A percentile compares a stretch with the other conserved stretches of the same genome.
Evolutionary conservation across 2,113 vertebrate species (phyloP).

Genomic region (Nesogale talazaci): DNA sequence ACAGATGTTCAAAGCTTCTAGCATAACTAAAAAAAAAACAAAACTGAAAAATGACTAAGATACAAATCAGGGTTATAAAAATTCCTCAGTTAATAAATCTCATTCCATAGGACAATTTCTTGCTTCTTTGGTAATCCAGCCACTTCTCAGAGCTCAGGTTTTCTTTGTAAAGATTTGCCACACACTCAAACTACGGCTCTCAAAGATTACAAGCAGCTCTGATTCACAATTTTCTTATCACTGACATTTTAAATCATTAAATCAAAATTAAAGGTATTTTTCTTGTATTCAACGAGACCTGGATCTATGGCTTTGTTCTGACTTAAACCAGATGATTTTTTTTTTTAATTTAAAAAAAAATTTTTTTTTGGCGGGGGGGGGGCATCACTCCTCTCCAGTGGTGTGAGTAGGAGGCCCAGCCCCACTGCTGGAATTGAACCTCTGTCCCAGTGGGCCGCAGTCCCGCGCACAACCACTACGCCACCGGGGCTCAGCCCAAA

Average conservation of each 20-base stretch:
- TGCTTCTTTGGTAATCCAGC: slow-evolving; percentile 11
- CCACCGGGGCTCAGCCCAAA: no score
- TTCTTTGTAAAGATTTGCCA: slow-evolving; percentile 23
- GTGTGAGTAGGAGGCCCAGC: no score
- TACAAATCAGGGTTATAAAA: slow-evolving; percentile 34
- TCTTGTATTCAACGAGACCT: slow-evolving; percentile 43
- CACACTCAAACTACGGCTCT: slow-evolving; percentile 32
- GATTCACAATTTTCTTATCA: background rate
- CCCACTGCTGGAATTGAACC: no score
- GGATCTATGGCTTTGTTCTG: slow-evolving; percentile 8
- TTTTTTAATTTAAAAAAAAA: no score
- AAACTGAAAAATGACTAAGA: slow-evolving; percentile 52
- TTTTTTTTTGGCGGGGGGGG: no score
- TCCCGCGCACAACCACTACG: no score
- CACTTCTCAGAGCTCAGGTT: slow-evolving; percentile 19
- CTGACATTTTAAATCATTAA: slow-evolving; percentile 44
- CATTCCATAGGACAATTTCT: background rate
- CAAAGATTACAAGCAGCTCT: background rate
- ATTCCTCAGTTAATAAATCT: slow-evolving; percentile 22
- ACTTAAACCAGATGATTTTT: slow-evolving; percentile 28
- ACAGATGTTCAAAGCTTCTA: background rate
- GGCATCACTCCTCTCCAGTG: no score
- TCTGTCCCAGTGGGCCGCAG: no score
- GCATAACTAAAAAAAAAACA: slow-evolving; percentile 32
- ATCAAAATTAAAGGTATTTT: slow-evolving; percentile 56